Evolutionary conservation across 2,797 vertebrate species (phyloP).

Genomic region (Allobates femoralis): DNA sequence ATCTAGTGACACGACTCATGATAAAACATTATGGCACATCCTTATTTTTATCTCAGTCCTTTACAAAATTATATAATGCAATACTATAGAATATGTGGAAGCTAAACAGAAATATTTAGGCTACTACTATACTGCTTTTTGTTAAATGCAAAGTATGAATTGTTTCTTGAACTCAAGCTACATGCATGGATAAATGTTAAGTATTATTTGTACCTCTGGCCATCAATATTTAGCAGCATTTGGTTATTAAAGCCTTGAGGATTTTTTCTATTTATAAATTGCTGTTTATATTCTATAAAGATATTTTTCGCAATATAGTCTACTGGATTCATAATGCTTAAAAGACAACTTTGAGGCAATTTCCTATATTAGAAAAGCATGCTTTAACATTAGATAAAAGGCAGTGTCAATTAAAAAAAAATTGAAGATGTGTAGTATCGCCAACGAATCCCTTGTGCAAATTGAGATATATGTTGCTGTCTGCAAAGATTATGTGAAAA

Average conservation of each 20-base stretch:
- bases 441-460: too few species aligned
- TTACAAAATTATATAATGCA: background rate
- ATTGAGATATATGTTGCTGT: too few species aligned
- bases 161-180: background rate
- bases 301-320: background rate
- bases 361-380: too few species aligned
- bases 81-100: conserved; percentile 14
- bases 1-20: background rate
- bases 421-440: too few species aligned
- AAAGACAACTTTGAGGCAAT: background rate
- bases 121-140: background rate
- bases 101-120: conserved; percentile 28
- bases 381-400: too few species aligned
- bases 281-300: background rate
- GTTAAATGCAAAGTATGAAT: background rate
- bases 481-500: too few species aligned
- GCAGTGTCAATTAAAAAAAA: too few species aligned
- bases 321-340: background rate
- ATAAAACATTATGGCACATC: conserved; percentile 14
- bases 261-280: background rate
- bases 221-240: background rate
- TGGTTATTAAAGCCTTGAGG: background rate
- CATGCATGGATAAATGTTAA: background rate
- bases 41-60: conserved; percentile 4
- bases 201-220: too few species aligned